Evolutionary conservation across 2,113 vertebrate genomes (phyloP), one percentile per base, ranked within the genome.

Genomic region (Urocitellus parryii): DNA sequence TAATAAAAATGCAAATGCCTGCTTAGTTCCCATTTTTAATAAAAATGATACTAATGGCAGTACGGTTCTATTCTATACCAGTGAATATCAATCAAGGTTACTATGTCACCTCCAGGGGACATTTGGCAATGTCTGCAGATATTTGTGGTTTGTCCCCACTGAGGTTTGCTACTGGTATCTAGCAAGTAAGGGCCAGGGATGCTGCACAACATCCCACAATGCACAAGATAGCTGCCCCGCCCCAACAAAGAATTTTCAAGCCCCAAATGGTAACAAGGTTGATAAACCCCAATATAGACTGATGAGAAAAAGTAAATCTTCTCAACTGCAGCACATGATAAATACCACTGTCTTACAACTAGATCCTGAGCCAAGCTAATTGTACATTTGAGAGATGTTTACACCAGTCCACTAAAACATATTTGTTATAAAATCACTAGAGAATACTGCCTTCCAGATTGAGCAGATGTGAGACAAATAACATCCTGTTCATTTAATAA

Each of bases 401-500:
- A 29, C 53, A 20, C 6, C 90, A 63, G 72, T 77, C 92, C 93
- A 85, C 67, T 53, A 91, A 90, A 94, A 96, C 83, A 74, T 73
- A 61, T 51, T 92, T 89, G 61, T 84, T 93, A 48, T 76, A 73
- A 93, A 97, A 90, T 51, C 82, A 53, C 91, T 17, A 34, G 94
- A 86, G 88, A 95, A 68, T 80, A 61, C 68, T 48, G 76, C 89
- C 58, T 96, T 94, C 91, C 95, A 95, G 95, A 63, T 32, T 81
- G 94, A 70, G 86, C 96, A 91, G 67, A 90, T 56, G 27, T 27
- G 61, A 96, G 87, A 90, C 81, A 95, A 89, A 76, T 77, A 91
- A 90, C 96, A 95, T 72, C 93, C 91, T 94, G 93, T 79, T 85
- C 61, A 4, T 72, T 78, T 56, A 72, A 67, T 70, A 90, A n/a